Evolutionary conservation across 2,888 invertebrate species (phyloP), one percentile per base, ranked within the genome.

Genomic region (Reticulitermes lucifugus): DNA sequence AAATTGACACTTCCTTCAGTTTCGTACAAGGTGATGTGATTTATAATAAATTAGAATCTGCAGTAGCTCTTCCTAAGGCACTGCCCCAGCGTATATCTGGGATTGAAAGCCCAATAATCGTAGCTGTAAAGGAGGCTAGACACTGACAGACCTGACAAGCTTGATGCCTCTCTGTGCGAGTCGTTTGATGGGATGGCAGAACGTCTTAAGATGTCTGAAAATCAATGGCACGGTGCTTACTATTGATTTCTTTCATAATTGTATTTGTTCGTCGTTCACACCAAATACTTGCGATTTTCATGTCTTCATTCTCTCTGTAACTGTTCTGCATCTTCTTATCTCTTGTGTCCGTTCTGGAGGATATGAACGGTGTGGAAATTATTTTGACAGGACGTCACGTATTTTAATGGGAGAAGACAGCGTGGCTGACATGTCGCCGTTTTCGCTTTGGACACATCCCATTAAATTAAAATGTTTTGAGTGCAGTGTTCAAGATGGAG

Each of bases 391-490:
- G 65, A 51, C 29, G 81, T 80, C 80, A 65, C 41, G n/a, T 43
- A 81, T 65, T 70, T 81, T 81, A 81, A 81, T 70, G 70, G 12
- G 43, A 81, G 70, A 14, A 65, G 81, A 70, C 81, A 70, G 41
- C 65, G 21, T 43, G 81, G 81, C 22, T 81, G 81, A 43, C 81
- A 51, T 43, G 79, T 51, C 79, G 10, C 79, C 79, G 59, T 60
- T 70, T 43, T 70, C 70, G n/a, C 81, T 81, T 70, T 70, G 80
- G 80, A 70, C 43, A 41, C 70, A 43, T 65, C 81, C 81, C 70
- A 81, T 81, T 70, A 81, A 81, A 81, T 81, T 65, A 81, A 70
- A 70, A 65, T 81, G 81, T 81, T 81, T 51, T 55, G 79, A 79
- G 79, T 51, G 79, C 79, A 22, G 65, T 22, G 81, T 25, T 43